These are phyloP conservation scores for Chrysogorgia sp. DNA, from an alignment of 92 coral and sea anemone genomes.

Conservation along the genomic window DNA sequence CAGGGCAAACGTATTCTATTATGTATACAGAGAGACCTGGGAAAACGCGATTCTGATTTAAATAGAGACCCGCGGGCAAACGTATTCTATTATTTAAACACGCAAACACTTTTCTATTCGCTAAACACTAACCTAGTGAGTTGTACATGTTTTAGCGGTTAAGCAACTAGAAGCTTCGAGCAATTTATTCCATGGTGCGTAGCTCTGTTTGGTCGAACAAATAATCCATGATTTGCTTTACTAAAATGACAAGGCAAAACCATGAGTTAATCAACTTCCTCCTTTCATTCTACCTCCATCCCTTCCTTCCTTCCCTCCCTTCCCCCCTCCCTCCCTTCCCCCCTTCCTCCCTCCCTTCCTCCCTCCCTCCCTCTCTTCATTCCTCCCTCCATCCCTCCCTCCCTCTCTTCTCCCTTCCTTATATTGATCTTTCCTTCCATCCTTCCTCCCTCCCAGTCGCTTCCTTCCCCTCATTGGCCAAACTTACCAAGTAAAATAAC, in stretches of 20 bases:
- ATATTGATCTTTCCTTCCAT: not conserved
- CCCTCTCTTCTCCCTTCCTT: not conserved
- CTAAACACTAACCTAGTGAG: too few relatives aligned
- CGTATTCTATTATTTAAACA: too few relatives aligned
- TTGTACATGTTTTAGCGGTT: not conserved
- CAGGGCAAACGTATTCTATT: too few relatives aligned
- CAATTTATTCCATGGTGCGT: conserved; percentile 87
- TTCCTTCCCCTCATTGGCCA: not conserved
- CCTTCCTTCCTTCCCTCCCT: not conserved
- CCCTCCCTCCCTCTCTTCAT: not conserved
- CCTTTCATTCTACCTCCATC: too few relatives aligned
- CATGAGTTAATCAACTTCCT: not conserved
- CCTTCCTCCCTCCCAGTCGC: not conserved
- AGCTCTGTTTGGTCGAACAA: conserved; percentile 86
- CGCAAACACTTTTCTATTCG: too few relatives aligned
- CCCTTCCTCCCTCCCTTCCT: not conserved
- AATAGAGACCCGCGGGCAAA: too few relatives aligned
- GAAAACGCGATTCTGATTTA: too few relatives aligned
- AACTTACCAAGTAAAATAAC: conserved; percentile 81
- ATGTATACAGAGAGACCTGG: too few relatives aligned
- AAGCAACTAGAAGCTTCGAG: conserved; percentile 57
- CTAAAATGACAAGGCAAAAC: conserved; percentile 42
- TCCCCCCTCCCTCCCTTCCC: not conserved
- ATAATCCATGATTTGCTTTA: conserved; percentile 85
- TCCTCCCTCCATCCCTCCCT: not conserved